Evolutionary conservation across 2,797 vertebrate genomes (phyloP).

Genomic region (Enteromius anoplus): DNA sequence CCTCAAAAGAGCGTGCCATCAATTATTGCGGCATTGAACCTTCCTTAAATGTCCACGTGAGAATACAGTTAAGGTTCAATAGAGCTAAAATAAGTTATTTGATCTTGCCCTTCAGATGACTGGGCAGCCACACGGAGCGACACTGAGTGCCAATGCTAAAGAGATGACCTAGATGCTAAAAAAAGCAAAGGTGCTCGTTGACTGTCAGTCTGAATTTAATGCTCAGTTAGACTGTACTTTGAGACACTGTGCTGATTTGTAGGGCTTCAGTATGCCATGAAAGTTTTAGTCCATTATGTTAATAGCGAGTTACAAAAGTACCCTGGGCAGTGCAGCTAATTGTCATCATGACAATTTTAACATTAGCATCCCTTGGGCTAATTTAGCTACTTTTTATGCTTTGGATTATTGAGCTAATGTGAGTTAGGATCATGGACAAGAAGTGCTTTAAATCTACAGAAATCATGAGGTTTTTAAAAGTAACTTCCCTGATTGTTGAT

Average conservation of each 20-base stretch:
- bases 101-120: constrained; percentile 55
- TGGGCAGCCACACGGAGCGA: constrained; percentile 38
- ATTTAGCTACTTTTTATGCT: constrained; percentile 62
- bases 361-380: constrained; percentile 55
- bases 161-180: constrained; percentile 60
- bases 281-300: constrained; percentile 52
- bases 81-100: constrained; percentile 7
- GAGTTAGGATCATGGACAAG: constrained; percentile 45
- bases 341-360: constrained; percentile 58
- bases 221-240: constrained; percentile 51
- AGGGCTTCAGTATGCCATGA: constrained; percentile 43
- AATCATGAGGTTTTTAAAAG: constrained; percentile 28
- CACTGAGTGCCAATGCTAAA: constrained; percentile 38
- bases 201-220: constrained; percentile 60
- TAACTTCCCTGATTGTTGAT: constrained; percentile 1
- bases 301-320: constrained; percentile 54
- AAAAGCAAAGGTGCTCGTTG: constrained; percentile 56
- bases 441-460: constrained; percentile 16
- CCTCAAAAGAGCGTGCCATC: too few species aligned
- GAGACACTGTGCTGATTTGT: constrained; percentile 49
- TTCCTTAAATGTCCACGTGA: not conserved
- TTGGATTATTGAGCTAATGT: constrained; percentile 63
- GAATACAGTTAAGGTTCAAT: constrained; percentile 6
- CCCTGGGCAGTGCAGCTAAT: constrained; percentile 62
- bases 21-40: not conserved